Evolutionary conservation across 92 coral and sea anemone species (phyloP).

Genomic region (Actinernus sp.): DNA sequence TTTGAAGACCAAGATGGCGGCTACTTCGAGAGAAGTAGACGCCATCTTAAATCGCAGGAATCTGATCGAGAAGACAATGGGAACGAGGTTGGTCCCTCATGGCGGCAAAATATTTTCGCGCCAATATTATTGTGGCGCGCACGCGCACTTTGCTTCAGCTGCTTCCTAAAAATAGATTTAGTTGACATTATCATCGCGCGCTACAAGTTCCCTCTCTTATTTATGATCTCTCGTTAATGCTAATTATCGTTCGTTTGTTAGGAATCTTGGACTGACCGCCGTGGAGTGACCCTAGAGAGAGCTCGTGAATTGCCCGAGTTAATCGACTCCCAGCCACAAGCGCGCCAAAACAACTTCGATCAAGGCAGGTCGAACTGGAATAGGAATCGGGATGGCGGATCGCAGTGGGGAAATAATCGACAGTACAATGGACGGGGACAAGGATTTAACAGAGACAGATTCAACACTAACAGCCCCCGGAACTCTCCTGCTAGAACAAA

Average conservation of each 20-base stretch:
- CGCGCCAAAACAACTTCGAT: conserved; percentile 8
- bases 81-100: too few relatives aligned
- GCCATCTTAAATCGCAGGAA: too few relatives aligned
- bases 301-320: conserved; percentile 90
- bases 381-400: conserved; percentile 14
- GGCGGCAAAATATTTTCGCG: too few relatives aligned
- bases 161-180: too few relatives aligned
- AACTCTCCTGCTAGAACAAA: conserved; percentile 14
- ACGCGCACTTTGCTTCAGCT: too few relatives aligned
- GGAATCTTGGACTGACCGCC: conserved; percentile 78
- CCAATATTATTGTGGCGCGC: too few relatives aligned
- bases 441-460: conserved; percentile 12
- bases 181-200: too few relatives aligned
- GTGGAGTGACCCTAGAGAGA: conserved; percentile 60
- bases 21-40: too few relatives aligned
- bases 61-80: too few relatives aligned
- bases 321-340: conserved; percentile 37
- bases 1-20: too few relatives aligned
- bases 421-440: conserved; percentile 40
- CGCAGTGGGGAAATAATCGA: conserved; percentile 41
- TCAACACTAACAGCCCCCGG: conserved; percentile 34
- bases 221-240: too few relatives aligned
- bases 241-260: conserved; percentile 9
- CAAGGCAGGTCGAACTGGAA: conserved; percentile 1
- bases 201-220: too few relatives aligned